These are phyloP conservation scores for Amphimedon queenslandica DNA, from an alignment of 37 sponge, comb jelly and placozoan genomes.

Conservation along the genomic window DNA sequence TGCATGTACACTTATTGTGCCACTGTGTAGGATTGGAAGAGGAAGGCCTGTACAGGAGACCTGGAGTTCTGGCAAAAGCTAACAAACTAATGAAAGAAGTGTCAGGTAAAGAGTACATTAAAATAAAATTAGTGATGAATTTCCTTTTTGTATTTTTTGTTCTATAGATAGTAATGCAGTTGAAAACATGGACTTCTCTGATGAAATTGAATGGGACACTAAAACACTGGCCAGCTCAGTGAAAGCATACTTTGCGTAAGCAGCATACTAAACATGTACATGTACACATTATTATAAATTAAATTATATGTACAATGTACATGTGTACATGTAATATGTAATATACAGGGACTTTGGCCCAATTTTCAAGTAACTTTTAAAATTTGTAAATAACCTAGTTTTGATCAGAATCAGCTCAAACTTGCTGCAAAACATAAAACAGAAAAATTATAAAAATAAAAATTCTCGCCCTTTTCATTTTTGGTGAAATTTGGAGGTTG, in stretches of 20 bases:
- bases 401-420: no score
- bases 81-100: constrained; percentile 67
- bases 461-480: no score
- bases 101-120: constrained; percentile 21
- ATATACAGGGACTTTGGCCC: no score
- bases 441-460: no score
- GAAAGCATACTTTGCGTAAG: constrained; percentile 71
- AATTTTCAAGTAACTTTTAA: no score
- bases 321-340: constrained; percentile 3
- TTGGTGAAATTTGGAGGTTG: no score
- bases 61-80: constrained; percentile 78
- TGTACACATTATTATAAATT: neutral
- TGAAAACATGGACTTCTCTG: constrained; percentile 28
- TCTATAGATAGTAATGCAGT: constrained; percentile 37
- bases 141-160: neutral
- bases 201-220: constrained; percentile 76
- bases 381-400: no score
- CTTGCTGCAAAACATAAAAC: no score
- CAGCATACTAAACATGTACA: neutral
- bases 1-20: neutral
- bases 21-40: constrained; percentile 71
- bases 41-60: constrained; percentile 89
- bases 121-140: neutral
- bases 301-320: neutral
- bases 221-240: constrained; percentile 86